Evolutionary conservation across 1,140 invertebrate species (phyloP), one percentile per base, ranked within the genome.

Genomic region (Anoplolepis gracilipes): DNA sequence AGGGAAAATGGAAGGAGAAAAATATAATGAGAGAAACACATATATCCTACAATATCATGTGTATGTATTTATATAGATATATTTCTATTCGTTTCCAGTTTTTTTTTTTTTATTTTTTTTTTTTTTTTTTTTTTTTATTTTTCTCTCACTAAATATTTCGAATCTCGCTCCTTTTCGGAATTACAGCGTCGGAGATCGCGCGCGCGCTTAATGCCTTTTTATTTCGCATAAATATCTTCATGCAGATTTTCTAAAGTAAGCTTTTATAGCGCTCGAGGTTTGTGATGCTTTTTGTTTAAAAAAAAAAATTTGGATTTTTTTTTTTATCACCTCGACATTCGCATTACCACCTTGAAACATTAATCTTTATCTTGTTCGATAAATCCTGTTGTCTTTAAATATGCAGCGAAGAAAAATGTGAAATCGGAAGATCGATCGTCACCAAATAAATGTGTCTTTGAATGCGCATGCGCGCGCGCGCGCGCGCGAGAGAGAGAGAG

Each of bases 361-460:
- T 73, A 57, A n/a, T n/a, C n/a, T 72, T 19, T 49, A 8, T 72
- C 53, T 59, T n/a, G 30, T 57, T 33, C 22, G 5, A 59, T 75
- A 2, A 75, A 59, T 13, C 16, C 6, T 57, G 13, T 49, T 49
- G 25, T 13, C 7, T 76, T 19, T 1, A 42, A 28, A 30, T 61
- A 25, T 36, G 25, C 72, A 75, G 55, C 72, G 30, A 39, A 39
- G 16, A 10, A 59, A 19, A 10, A 13, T n/a, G 3, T 2, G 25
- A 65, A 25, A 64, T 78, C 42, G 39, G n/a, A 11, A 13, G 13
- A 55, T 42, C 13, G n/a, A 79, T 11, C 36, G 8, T 73, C 55
- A 11, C 62, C 22, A 28, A 36, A 13, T n/a, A 3, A 57, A 57
- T 69, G 10, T 22, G 46, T n/a, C n/a, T n/a, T n/a, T n/a, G n/a